A percentile compares a stretch with the other conserved stretches of the same genome.
phyloP scores from a whole-genome alignment of 2,113 vertebrate genomes.

The Sclerurus mexicanus region DNA sequence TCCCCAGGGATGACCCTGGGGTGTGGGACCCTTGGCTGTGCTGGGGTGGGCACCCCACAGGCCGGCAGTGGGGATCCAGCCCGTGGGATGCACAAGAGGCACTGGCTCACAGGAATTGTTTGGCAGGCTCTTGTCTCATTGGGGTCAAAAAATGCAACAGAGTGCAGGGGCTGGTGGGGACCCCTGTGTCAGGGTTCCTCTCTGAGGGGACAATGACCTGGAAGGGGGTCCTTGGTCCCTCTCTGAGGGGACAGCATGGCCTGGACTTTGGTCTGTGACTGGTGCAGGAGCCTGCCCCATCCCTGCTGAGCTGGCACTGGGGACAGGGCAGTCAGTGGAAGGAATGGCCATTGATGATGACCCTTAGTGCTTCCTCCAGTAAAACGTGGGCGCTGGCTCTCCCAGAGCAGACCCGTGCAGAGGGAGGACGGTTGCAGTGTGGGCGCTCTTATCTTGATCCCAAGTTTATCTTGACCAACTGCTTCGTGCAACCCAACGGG shows the following conservation, averaged over 20 bases:
- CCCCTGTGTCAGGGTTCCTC: accelerated
- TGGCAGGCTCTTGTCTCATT: background rate
- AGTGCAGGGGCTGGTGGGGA: background rate
- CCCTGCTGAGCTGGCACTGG: background rate
- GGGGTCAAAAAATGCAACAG: background rate
- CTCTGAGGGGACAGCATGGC: background rate
- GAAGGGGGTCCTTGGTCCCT: background rate
- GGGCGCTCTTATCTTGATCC: background rate
- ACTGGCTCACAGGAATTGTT: accelerated
- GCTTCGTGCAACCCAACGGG: background rate
- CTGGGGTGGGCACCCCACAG: background rate
- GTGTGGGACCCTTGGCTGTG: accelerated
- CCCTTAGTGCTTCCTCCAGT: background rate
- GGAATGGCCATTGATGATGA: background rate
- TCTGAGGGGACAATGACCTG: background rate
- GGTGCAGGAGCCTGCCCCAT: background rate
- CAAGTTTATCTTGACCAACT: background rate
- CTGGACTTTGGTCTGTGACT: background rate
- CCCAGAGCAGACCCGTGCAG: accelerated
- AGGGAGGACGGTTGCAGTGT: background rate
- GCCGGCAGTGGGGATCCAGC: background rate
- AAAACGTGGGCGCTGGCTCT: accelerated
- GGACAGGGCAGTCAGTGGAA: accelerated
- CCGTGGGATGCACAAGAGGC: background rate
- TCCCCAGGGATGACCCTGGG: background rate